Base-by-base conservation (phyloP, 2,888 invertebrate genomes). In the Tetragnatha montana region DNA sequence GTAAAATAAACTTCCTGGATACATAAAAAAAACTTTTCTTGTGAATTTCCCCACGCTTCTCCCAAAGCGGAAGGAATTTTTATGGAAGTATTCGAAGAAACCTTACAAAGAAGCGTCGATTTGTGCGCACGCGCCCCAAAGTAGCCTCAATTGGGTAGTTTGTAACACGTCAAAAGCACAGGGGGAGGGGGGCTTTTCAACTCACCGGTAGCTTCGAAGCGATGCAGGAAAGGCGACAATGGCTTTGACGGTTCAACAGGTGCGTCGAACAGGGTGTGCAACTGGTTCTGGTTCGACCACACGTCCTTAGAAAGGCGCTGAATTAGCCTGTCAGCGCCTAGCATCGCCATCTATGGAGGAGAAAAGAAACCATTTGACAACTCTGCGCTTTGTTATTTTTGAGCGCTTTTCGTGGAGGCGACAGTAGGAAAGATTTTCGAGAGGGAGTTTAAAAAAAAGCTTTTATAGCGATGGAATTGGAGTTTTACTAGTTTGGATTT, bases 231-330 rank as follows among this genome's bases (percentile, higher is more conserved):
- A n/a, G 83, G 51, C 22, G 68, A 85, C 21, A 81, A 76, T 19
- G 75, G 51, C 73, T 89, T 76, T 60, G 51, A 17, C 8, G 22
- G 47, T 71, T 73, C 79, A 83, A 82, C 89, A 90, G 89, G 82
- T 90, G 89, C 50, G 60, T 82, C 60, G 50, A 90, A 73, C 87
- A 87, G 51, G 10, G 89, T 70, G 74, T 82, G 89, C 74, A 90
- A 90, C 86, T 86, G 89, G 79, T 90, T 85, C 71, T 80, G 78
- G 88, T 88, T 83, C 71, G 79, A 79, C 86, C 69, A 73, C 21
- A 81, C 69, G 68, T 75, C 70, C 50, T 86, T 79, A 7, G 82
- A 79, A 74, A 90, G 82, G 17, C 68, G 73, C 12, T 78, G 70
- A 10, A 90, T 78, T 14, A 87, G 78, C 47, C 71, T 71, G 70